These are phyloP conservation scores for Alosa sapidissima DNA, from an alignment of 2,797 vertebrate genomes.

Conservation along the genomic window DNA sequence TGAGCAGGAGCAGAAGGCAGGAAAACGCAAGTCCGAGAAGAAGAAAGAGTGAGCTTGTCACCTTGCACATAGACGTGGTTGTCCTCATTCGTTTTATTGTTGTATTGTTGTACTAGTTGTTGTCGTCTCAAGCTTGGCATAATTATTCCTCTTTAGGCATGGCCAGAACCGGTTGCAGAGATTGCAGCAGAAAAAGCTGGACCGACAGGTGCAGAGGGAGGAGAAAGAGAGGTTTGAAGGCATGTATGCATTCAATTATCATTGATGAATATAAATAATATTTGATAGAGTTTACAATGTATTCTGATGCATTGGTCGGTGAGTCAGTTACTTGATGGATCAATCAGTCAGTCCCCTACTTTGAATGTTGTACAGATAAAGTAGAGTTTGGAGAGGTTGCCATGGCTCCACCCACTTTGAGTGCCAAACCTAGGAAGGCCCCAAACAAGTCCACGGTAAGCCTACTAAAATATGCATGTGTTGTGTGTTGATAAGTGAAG, in stretches of 20 bases:
- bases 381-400: conserved; percentile 89
- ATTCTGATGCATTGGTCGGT: neutral
- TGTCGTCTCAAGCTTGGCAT: neutral
- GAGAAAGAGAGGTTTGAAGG: conserved; percentile 84
- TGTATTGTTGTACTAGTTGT: neutral
- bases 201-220: conserved; percentile 65
- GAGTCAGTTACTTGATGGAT: neutral
- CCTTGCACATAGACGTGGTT: neutral
- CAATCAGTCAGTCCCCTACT: too few relatives aligned
- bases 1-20: conserved; percentile 62
- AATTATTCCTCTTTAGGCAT: conserved; percentile 67
- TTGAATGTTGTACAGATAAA: conserved; percentile 65
- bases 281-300: neutral
- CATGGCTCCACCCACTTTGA: conserved; percentile 83
- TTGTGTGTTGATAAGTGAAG: neutral
- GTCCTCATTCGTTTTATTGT: neutral
- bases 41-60: conserved; percentile 83
- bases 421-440: conserved; percentile 77
- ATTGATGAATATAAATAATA: neutral
- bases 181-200: conserved; percentile 73
- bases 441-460: conserved; percentile 71
- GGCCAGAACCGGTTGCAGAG: conserved; percentile 72
- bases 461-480: neutral
- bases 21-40: conserved; percentile 71
- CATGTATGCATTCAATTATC: conserved; percentile 45